phyloP scores from a whole-genome alignment of 2,113 vertebrate species.

The Eptatretus burgeri region DNA sequence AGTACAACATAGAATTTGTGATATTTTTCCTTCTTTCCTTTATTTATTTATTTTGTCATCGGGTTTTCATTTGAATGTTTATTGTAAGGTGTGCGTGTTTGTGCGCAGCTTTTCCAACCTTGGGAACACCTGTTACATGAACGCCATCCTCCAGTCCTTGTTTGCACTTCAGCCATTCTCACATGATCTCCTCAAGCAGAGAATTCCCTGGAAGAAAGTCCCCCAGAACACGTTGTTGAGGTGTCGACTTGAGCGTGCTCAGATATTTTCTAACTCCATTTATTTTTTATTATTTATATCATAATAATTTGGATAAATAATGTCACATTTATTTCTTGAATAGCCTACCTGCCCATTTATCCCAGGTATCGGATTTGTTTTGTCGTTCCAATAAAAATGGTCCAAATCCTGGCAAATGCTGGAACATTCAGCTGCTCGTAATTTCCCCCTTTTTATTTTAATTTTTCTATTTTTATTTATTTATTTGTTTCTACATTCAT shows the following conservation, averaged over 20 bases:
- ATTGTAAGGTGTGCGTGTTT: conserved; percentile 6
- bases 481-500: too few species aligned
- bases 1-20: conserved; percentile 8
- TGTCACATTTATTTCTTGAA: too few species aligned
- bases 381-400: too few species aligned
- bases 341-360: too few species aligned
- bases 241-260: conserved; percentile 14
- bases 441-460: too few species aligned
- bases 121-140: conserved; percentile 98
- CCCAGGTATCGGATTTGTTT: too few species aligned
- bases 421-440: too few species aligned
- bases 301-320: too few species aligned
- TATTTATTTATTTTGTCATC: not conserved
- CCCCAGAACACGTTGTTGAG: conserved; percentile 67
- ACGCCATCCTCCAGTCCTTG: conserved; percentile 80
- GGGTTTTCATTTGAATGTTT: not conserved
- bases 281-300: too few species aligned
- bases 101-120: conserved; percentile 62
- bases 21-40: not conserved
- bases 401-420: too few species aligned
- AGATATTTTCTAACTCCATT: too few species aligned
- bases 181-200: conserved; percentile 68
- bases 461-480: too few species aligned
- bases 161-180: conserved; percentile 91
- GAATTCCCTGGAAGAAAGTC: conserved; percentile 73